Percentiles rank a stretch among this genome's conserved stretches.
Evolutionary conservation across 2,888 invertebrate species (phyloP).

Genomic region (Drosophila basisetae): DNA sequence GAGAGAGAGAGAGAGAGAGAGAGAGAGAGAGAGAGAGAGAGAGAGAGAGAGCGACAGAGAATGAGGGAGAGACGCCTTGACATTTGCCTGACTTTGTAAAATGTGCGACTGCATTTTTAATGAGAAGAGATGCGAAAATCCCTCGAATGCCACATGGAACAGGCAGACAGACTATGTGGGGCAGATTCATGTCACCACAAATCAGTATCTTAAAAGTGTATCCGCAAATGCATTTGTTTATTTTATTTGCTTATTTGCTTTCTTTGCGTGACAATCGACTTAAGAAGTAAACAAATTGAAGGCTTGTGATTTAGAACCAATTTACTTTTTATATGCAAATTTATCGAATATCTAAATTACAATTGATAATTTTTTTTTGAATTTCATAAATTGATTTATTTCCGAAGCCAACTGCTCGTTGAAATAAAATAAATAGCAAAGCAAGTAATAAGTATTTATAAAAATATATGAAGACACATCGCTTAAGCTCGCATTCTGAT

Average conservation of each 20-base stretch:
- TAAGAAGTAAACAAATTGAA: not conserved
- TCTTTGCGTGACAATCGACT: not conserved
- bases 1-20: not conserved
- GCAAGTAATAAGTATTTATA: not conserved
- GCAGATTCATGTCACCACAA: slow-evolving; percentile 22
- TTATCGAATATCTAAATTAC: not conserved
- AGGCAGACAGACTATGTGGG: slow-evolving; percentile 13
- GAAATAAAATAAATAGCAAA: not conserved
- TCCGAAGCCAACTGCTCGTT: not conserved
- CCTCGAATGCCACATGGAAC: slow-evolving; percentile 12
- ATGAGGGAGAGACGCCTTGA: slow-evolving; percentile 42
- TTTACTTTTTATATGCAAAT: not conserved
- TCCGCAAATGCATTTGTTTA: not conserved
- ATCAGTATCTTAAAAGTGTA: slow-evolving; percentile 6
- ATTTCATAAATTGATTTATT: not conserved
- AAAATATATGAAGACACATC: not conserved
- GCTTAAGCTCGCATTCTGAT: not conserved
- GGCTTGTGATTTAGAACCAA: not conserved
- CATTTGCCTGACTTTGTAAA: slow-evolving; percentile 48
- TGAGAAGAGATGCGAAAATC: slow-evolving; percentile 27
- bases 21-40: not conserved
- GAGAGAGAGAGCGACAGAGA: not conserved
- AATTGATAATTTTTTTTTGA: not conserved
- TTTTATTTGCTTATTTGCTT: not conserved
- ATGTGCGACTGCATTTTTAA: slow-evolving; percentile 39